Conservation (phyloP, 1,140 invertebrate genomes). For the Drosophila sechellia region DNA sequence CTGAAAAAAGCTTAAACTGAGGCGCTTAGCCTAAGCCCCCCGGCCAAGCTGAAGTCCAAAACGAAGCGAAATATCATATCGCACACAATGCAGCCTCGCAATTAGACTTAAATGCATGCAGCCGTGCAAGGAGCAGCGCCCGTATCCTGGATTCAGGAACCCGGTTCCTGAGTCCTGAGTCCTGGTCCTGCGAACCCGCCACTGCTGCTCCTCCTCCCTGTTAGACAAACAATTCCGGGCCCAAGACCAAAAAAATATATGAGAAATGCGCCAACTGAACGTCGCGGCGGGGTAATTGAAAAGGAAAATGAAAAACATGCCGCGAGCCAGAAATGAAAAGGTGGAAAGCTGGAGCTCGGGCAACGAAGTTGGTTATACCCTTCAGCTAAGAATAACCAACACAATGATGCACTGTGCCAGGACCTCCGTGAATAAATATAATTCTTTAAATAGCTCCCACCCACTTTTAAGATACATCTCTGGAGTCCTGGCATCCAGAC, state of each 20-base stretch:
- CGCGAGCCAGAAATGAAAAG: slow-evolving; percentile 61
- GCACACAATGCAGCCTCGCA: slow-evolving; percentile 63
- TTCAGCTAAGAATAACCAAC: background rate
- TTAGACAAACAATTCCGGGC: slow-evolving; percentile 63
- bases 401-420: slow-evolving; percentile 1
- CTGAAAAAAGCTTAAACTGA: slow-evolving; percentile 59
- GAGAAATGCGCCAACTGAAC: slow-evolving; percentile 76
- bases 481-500: background rate
- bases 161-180: background rate
- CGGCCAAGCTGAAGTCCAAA: slow-evolving; percentile 43
- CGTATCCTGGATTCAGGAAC: slow-evolving; percentile 6
- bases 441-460: slow-evolving; percentile 15
- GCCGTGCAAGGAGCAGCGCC: slow-evolving; percentile 46
- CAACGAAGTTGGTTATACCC: slow-evolving; percentile 17
- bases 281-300: slow-evolving; percentile 71
- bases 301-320: slow-evolving; percentile 78
- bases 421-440: background rate
- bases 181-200: background rate
- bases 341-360: slow-evolving; percentile 9
- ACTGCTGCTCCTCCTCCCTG: slow-evolving; percentile 1
- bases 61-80: slow-evolving; percentile 66
- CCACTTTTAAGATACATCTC: background rate
- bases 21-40: slow-evolving; percentile 68
- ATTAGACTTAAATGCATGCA: slow-evolving; percentile 77
- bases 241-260: slow-evolving; percentile 52